Base-by-base conservation (phyloP, 2,797 vertebrate species). In the Pseudochaenichthys georgianus region DNA sequence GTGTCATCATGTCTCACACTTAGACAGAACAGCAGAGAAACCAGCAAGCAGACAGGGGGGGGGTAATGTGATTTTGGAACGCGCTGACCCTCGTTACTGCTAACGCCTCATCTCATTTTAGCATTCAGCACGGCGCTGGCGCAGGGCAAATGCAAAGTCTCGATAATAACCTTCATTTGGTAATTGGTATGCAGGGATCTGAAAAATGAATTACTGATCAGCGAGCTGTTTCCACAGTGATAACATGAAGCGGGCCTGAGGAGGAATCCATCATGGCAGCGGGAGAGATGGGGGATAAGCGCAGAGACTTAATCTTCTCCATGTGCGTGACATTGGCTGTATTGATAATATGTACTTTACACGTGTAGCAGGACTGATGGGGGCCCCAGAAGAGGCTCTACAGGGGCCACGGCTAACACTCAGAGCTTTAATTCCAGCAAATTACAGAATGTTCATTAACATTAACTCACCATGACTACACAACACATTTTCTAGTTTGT, bases 151-250 rank as follows among this genome's bases (percentile, higher is more conserved):
- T 61, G 81, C 80, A 78, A 69, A 90, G 87, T 87, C 94, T 92
- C 2, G 45, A 95, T 95, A 94, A 94, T 94, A 96, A 95, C 87
- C 94, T 95, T 94, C 91, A 94, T 95, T 85, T 95, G 93, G 94
- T 96, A 96, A 97, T 95, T 96, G 93, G 88, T 94, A 95, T 93
- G 90, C 91, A 93, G 88, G 90, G 88, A 89, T 92, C 93, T 94
- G 84, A 87, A 94, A 97, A 96, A 94, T 93, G 95, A 96, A 96
- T 96, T 95, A 95, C 94, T 95, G 95, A 95, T 96, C 94, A 95
- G 88, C 90, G 94, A 95, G 93, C 92, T 96, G 95, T 92, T 96
- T 93, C 96, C 88, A 87, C 87, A 86, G 93, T 51, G 80, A 87
- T 95, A 94, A 95, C 67, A 84, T 94, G 95, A 95, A 91, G 80